Evolutionary conservation across 1,140 invertebrate genomes (phyloP).

Genomic region (Agrilus planipennis): DNA sequence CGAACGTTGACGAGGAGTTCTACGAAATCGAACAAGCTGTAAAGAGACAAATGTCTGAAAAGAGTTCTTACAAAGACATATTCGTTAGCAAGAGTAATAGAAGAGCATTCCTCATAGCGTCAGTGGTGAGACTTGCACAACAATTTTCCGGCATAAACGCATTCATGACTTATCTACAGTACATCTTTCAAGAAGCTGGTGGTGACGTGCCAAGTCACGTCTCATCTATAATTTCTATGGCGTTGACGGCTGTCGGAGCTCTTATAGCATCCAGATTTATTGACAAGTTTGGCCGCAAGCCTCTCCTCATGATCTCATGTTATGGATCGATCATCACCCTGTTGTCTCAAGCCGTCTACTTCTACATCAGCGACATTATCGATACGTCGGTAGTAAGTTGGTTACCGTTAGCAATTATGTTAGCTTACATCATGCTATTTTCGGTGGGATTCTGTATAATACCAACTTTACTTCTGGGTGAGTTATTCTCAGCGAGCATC

Average conservation of each 20-base stretch:
- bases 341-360: too few relatives aligned
- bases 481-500: conserved; percentile 18
- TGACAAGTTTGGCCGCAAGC: not conserved
- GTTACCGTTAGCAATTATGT: conserved; percentile 8
- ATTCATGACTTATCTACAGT: not conserved
- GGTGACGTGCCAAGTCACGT: not conserved
- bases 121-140: not conserved
- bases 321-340: not conserved
- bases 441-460: conserved; percentile 12
- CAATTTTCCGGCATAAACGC: not conserved
- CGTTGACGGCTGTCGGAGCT: not conserved
- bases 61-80: not conserved
- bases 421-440: conserved; percentile 11
- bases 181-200: not conserved
- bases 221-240: not conserved
- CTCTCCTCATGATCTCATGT: not conserved
- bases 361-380: too few relatives aligned
- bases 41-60: not conserved
- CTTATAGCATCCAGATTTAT: too few relatives aligned
- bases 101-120: not conserved
- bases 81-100: not conserved
- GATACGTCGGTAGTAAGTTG: not conserved
- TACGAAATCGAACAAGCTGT: not conserved
- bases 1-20: not conserved
- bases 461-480: conserved; percentile 13